Base-by-base conservation (phyloP, 2,113 vertebrate genomes). In the Thamnophis sirtalis region DNA sequence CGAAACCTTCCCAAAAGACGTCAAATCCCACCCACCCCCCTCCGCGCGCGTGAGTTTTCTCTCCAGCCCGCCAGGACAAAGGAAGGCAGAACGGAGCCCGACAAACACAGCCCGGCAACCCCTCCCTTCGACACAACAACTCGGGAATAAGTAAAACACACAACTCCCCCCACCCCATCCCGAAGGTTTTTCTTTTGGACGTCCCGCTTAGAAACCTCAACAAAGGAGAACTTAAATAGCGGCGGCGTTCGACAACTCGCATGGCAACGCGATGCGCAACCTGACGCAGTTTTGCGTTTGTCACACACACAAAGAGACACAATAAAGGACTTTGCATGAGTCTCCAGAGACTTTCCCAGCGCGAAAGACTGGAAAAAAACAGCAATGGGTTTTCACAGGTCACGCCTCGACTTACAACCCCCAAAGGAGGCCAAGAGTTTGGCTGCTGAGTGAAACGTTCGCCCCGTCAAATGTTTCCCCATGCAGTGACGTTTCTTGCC, bases 61-160 rank as follows among this genome's bases (percentile, higher is more conserved):
- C 28, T 28, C 4, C 10, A 0, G 9, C 60, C 60, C 2, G 9
- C 60, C 63, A 0, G 11, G 60, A 15, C 28, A 13, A 15, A 68
- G 63, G n/a, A n/a, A 5, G 1, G 2, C 63, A n/a, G 11, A n/a
- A n/a, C 28, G 0, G 60, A 68, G 63, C 11, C 3, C 10, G 0
- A 68, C 9, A 68, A 68, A 68, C 26, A 1, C 63, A 68, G 4
- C 10, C 4, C 63, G 11, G 63, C 63, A 68, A 68, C 11, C 11
- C 4, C 10, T 15, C 4, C 28, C 28, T 68, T 13, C 11, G 0
- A 63, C 28, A 13, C 60, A n/a, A 4, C 60, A n/a, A 4, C 60
- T 28, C 60, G 11, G 28, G 60, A n/a, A 63, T 63, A 63, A 63
- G 26, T 3, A 68, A n/a, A 13, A n/a, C 28, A 68, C 28, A n/a